Conservation (phyloP, 2,797 vertebrate species). For the Morus bassanus region DNA sequence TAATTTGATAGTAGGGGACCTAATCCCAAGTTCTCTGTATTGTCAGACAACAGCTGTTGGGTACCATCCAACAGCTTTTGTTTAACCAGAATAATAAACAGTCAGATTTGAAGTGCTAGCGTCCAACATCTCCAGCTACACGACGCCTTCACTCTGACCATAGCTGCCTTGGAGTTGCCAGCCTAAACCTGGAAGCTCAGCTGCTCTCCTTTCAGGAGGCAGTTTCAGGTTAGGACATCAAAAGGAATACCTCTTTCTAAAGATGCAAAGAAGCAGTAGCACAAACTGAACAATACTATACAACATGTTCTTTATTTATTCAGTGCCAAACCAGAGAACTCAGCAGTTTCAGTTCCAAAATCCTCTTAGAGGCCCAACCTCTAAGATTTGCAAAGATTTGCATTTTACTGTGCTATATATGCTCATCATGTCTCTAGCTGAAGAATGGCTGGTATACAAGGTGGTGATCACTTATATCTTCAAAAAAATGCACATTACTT, state of each 20-base stretch:
- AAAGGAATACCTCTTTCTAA: not conserved
- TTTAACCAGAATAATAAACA: not conserved
- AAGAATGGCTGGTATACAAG: not conserved
- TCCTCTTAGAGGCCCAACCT: not conserved
- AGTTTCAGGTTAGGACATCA: not conserved
- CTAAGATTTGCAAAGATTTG: not conserved
- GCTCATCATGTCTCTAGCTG: not conserved
- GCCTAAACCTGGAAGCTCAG: not conserved
- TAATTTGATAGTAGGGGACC: not conserved
- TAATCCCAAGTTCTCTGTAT: not conserved
- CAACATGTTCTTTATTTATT: not conserved
- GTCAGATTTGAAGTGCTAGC: not conserved
- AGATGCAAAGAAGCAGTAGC: not conserved
- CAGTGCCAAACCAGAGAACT: not conserved
- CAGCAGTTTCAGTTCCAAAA: not conserved
- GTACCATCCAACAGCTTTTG: not conserved
- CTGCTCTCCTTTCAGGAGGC: not conserved
- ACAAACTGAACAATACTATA: not conserved
- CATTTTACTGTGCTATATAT: not conserved
- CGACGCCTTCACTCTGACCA: not conserved
- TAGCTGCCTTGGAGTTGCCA: not conserved
- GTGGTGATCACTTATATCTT: not conserved
- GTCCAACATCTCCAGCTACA: not conserved
- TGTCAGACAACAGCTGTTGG: not conserved
- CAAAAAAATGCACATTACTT: not conserved